Percentiles rank a stretch among this genome's conserved stretches.
These are phyloP conservation scores for Halocaridina rubra DNA, from an alignment of 2,888 invertebrate species.

Conservation along the genomic window DNA sequence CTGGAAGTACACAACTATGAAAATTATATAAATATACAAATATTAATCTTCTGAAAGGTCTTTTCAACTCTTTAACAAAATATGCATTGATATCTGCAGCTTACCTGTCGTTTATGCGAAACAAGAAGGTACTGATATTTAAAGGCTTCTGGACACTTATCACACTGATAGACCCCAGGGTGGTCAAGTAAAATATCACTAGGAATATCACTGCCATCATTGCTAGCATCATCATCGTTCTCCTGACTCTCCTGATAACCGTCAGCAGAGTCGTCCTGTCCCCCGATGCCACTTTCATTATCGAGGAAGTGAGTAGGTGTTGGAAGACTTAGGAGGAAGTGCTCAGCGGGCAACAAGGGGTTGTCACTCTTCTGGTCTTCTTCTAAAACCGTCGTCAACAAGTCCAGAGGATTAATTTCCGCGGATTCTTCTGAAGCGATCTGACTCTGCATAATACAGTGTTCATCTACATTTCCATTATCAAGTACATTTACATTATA, in stretches of 20 bases:
- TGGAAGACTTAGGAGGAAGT: slow-evolving; percentile 57
- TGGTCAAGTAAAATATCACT: slow-evolving; percentile 38
- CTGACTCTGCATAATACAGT: too few species aligned
- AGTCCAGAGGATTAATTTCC: slow-evolving; percentile 56
- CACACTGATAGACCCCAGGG: slow-evolving; percentile 55
- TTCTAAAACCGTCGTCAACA: slow-evolving; percentile 57
- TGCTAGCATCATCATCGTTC: slow-evolving; percentile 17
- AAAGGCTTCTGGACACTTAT: slow-evolving; percentile 54
- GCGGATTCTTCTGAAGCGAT: background rate
- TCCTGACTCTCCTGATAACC: slow-evolving; percentile 28
- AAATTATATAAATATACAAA: too few species aligned
- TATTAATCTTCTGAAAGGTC: too few species aligned
- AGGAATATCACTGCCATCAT: slow-evolving; percentile 25
- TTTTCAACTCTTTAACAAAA: too few species aligned
- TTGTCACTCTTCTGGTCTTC: slow-evolving; percentile 58
- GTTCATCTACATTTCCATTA: background rate
- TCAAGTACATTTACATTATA: background rate
- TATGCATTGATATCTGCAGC: background rate
- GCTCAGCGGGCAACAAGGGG: slow-evolving; percentile 56
- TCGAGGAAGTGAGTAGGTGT: slow-evolving; percentile 37
- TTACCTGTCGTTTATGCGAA: slow-evolving; percentile 46
- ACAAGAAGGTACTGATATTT: slow-evolving; percentile 60
- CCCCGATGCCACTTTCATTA: background rate
- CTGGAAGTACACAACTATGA: too few species aligned
- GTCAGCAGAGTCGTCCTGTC: background rate